Evolutionary conservation across 1,140 invertebrate species (phyloP), one percentile per base, ranked within the genome.

Genomic region (Mesaphorura yosii): DNA sequence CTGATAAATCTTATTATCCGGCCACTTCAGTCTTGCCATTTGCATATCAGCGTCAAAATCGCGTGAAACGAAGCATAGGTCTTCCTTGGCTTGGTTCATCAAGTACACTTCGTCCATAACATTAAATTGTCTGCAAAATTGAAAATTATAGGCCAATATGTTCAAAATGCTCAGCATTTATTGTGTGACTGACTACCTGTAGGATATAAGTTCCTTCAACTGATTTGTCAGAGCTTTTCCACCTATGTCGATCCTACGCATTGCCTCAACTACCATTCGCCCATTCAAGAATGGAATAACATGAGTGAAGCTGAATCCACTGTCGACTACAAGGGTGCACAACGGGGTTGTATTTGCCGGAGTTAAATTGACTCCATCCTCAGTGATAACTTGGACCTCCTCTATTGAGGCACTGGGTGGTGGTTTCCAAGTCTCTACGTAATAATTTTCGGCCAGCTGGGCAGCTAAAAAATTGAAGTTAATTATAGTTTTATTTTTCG

Each of bases 51-150:
- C 70, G 64, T 80, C 81, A 65, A 95, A 92, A 66, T 97, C 76
- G 62, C 78, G 74, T 1, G 91, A 86, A 0, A 98, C 89, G 74
- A 84, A 98, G 67, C 93, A 98, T 0, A 85, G 80, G 69, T 98
- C 94, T 73, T 99, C 96, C 70, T 99, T 99, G 0, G 88, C 84
- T 72, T 98, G 92, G 71, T 98, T 98, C 10, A 99, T 92, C 0
- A 98, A 91, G 72, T 91, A 94, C 0, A 93, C 97, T 72, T 99
- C 96, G 68, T 98, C 94, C 87, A 97, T 92, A 0, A 99, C 92
- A 75, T 98, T 88, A 17, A 98, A 71, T 65, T 98, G 93, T 31
- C 93, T 74, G 58, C 60, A n/a, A n/a, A n/a, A n/a, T n/a, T n/a
- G n/a, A n/a, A n/a, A n/a, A n/a, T n/a, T n/a, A n/a, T n/a, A n/a